Base-by-base conservation (phyloP, 2,888 invertebrate species). In the Metopia argyrocephala region DNA sequence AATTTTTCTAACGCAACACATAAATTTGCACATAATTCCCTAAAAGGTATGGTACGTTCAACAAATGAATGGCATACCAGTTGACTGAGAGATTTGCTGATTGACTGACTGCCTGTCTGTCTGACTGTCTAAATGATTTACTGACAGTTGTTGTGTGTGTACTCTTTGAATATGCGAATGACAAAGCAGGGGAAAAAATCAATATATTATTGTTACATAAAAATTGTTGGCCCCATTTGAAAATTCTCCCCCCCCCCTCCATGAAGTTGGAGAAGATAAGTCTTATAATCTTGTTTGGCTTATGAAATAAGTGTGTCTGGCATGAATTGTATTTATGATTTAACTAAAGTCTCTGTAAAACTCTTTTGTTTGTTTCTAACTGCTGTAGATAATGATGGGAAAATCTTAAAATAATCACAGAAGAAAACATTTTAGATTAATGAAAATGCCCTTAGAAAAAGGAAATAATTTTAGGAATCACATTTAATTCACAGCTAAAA, bases 181-280 rank as follows among this genome's bases (percentile, higher is more conserved):
- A n/a, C n/a, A n/a, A n/a, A n/a, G n/a, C 20, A 66, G 45, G 62
- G 48, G 56, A 38, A 48, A 62, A 50, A 62, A 69, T 76, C 62
- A 28, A 69, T 64, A 38, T 61, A 61, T 46, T 54, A 68, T 68
- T 69, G 54, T 18, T 48, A 56, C 68, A 57, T 59, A 76, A 76
- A 62, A 62, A 69, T 64, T 31, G 25, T 7, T 57, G 23, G 21
- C 57, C 65, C 23, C 64, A 56, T 20, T 56, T 46, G n/a, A 56
- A 18, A 18, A 2, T n/a, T n/a, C n/a, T n/a, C n/a, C n/a, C n/a
- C n/a, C n/a, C n/a, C 25, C 27, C 38, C 3, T 18, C 20, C 25
- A 64, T 18, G 48, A 5, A 62, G 46, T 27, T 48, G 18, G 62
- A 18, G 18, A 9, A 25, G 62, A 45, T 45, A 38, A 61, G 21